These are phyloP conservation scores for Carposina sasakii DNA, from an alignment of 1,140 invertebrate genomes.

Conservation along the genomic window DNA sequence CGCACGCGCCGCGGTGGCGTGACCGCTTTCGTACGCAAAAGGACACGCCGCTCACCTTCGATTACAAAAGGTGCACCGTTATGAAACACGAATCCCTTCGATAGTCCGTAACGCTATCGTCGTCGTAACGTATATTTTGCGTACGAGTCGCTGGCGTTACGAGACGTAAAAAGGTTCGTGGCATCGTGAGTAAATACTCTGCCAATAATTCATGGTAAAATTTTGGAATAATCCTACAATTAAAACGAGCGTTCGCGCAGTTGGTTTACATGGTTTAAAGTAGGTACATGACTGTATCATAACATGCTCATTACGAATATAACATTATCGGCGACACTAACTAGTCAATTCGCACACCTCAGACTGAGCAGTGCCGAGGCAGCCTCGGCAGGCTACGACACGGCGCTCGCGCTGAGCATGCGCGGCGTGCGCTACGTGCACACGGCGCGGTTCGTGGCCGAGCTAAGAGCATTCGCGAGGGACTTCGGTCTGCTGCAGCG, in stretches of 20 bases:
- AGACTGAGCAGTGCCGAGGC: constrained; percentile 59
- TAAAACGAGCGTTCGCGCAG: no score
- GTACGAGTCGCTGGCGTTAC: no score
- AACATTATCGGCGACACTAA: no score
- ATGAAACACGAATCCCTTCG: constrained; percentile 21
- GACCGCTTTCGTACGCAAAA: constrained; percentile 91
- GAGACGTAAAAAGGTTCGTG: no score
- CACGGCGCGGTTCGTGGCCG: constrained; percentile 93
- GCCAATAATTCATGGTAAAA: no score
- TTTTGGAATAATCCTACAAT: no score
- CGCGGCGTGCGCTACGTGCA: constrained; percentile 94
- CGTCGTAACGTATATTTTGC: no score
- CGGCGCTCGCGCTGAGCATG: constrained; percentile 86
- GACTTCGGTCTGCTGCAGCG: constrained; percentile 90
- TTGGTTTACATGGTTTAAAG: no score
- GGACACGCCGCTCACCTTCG: constrained; percentile 85
- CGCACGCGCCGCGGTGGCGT: constrained; percentile 83
- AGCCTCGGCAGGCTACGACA: constrained; percentile 78
- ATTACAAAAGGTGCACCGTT: constrained; percentile 81
- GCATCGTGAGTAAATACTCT: no score
- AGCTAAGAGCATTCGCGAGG: constrained; percentile 89
- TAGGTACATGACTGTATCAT: no score
- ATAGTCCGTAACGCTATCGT: no score
- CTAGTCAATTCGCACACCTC: background rate
- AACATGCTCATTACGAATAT: no score